phyloP scores from a whole-genome alignment of 1,140 invertebrate species.

The Parapsyche elsis region DNA sequence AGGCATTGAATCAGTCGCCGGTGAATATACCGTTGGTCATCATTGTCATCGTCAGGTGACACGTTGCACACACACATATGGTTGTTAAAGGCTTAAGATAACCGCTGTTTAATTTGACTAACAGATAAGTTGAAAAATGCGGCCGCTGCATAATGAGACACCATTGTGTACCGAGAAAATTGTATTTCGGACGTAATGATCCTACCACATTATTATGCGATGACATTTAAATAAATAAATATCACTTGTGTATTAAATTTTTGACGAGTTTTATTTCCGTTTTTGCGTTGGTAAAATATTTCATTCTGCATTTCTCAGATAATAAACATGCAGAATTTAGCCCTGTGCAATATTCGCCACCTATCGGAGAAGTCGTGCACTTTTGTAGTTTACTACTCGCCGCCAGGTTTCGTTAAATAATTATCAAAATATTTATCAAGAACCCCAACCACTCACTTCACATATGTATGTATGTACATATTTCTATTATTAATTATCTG shows the following conservation, averaged over 20 bases:
- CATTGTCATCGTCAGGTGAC: neutral
- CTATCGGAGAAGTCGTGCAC: constrained; percentile 1
- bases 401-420: constrained; percentile 25
- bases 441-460: neutral
- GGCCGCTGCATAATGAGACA: constrained; percentile 26
- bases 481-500: too few relatives aligned
- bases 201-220: neutral
- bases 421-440: neutral
- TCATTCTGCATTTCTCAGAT: too few relatives aligned
- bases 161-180: constrained; percentile 14
- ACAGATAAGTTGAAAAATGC: constrained; percentile 31
- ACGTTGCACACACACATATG: neutral
- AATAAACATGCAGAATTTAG: too few relatives aligned
- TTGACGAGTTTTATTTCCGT: too few relatives aligned
- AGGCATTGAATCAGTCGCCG: too few relatives aligned
- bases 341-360: constrained; percentile 4
- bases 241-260: neutral
- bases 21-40: constrained; percentile 13
- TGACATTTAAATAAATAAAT: constrained; percentile 17
- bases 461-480: neutral
- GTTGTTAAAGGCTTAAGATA: constrained; percentile 2
- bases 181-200: neutral
- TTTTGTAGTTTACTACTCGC: constrained; percentile 41
- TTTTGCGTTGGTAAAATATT: too few relatives aligned
- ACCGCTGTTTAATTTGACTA: constrained; percentile 33